Conservation (phyloP, 2,113 vertebrate species). For the Seriola aureovittata region DNA sequence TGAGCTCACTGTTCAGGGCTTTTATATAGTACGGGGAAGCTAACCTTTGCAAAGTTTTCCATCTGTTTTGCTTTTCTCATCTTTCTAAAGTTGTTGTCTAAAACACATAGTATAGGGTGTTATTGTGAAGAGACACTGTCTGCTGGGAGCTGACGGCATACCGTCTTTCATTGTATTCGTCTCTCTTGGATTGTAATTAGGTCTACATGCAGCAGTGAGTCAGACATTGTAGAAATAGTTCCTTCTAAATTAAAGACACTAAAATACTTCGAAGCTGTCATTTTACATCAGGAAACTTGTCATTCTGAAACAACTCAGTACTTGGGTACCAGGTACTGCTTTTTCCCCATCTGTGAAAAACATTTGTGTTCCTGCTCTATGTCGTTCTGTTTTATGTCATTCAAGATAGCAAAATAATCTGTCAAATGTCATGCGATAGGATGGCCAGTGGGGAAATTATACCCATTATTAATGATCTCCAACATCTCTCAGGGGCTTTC, state of each 20-base stretch:
- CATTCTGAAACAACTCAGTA: constrained; percentile 2
- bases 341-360: constrained; percentile 6
- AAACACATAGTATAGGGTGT: background rate
- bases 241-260: constrained; percentile 7
- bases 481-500: constrained; percentile 71
- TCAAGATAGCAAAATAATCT: constrained; percentile 55
- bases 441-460: constrained; percentile 66
- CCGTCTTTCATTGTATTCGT: constrained; percentile 47
- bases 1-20: constrained; percentile 24
- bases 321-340: background rate
- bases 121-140: background rate
- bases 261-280: constrained; percentile 17
- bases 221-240: background rate
- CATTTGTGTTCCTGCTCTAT: constrained; percentile 5
- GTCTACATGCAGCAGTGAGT: constrained; percentile 15
- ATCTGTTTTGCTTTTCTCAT: constrained; percentile 16
- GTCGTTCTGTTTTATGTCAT: constrained; percentile 43
- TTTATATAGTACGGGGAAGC: constrained; percentile 12
- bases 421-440: constrained; percentile 59
- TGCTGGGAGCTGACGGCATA: constrained; percentile 28
- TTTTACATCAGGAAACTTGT: constrained; percentile 3
- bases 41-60: constrained; percentile 53
- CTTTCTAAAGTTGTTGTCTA: constrained; percentile 31
- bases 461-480: constrained; percentile 81
- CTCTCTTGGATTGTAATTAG: constrained; percentile 20